These are phyloP conservation scores for Isurus oxyrinchus DNA, from an alignment of 2,113 vertebrate genomes.

Conservation along the genomic window DNA sequence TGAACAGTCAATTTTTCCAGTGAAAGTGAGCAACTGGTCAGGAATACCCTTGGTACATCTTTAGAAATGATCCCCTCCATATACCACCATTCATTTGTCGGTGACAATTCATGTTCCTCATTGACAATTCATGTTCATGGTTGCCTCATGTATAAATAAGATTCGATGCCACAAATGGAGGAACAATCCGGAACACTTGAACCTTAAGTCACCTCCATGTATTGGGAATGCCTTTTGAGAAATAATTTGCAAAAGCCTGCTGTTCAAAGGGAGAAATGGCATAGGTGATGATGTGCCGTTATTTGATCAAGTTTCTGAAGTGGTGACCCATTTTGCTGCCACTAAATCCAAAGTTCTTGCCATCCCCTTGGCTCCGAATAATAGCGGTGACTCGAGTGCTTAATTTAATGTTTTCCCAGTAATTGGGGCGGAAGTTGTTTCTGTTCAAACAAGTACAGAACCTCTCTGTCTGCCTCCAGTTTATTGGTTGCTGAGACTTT, in stretches of 20 bases:
- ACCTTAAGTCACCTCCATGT: constrained; percentile 62
- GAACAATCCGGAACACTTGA: constrained; percentile 65
- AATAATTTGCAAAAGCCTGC: constrained; percentile 44
- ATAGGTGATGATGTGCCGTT: constrained; percentile 83
- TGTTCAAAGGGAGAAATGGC: too few relatives aligned
- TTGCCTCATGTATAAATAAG: too few relatives aligned
- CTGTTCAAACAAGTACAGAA: not conserved
- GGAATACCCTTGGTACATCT: too few relatives aligned
- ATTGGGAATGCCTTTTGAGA: constrained; percentile 76
- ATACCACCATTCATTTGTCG: too few relatives aligned
- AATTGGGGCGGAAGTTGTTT: not conserved
- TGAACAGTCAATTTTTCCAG: too few relatives aligned
- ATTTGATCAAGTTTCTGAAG: constrained; percentile 72
- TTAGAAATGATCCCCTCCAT: too few relatives aligned
- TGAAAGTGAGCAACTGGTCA: too few relatives aligned
- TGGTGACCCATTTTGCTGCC: constrained; percentile 64
- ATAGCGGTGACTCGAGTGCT: too few relatives aligned
- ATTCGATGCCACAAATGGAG: constrained; percentile 45
- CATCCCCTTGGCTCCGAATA: too few relatives aligned
- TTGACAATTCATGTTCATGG: too few relatives aligned
- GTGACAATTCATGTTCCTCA: too few relatives aligned
- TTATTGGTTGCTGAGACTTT: not conserved
- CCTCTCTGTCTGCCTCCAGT: too few relatives aligned
- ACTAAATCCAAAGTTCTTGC: not conserved
- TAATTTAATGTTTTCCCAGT: not conserved